Evolutionary conservation across 1,140 invertebrate species (phyloP).

Genomic region (Lepidotrigona ventralis): DNA sequence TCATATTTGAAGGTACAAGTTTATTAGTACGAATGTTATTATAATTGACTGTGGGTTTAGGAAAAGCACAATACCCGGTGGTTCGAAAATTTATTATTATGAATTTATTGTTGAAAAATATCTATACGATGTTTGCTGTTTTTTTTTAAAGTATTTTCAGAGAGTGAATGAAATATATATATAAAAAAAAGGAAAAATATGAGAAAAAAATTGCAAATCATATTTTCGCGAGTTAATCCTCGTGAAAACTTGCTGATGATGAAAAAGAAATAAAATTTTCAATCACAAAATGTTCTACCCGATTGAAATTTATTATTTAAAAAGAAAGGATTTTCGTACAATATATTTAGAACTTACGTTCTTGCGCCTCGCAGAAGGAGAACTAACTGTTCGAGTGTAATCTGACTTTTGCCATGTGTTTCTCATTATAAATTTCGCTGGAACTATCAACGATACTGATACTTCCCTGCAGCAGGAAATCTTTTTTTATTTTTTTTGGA

Average conservation of each 20-base stretch:
- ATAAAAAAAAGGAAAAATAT: no score
- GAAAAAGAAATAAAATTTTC: neutral
- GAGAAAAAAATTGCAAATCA: neutral
- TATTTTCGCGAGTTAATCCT: neutral
- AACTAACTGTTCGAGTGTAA: neutral
- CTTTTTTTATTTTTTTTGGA: neutral
- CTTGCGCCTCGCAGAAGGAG: neutral
- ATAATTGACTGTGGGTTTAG: neutral
- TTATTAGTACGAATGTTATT: neutral
- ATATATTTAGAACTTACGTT: neutral
- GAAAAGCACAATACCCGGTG: accelerated
- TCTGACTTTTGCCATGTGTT: constrained; percentile 8
- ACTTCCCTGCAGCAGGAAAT: neutral
- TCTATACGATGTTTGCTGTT: neutral
- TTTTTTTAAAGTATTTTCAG: neutral
- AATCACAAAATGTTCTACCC: neutral
- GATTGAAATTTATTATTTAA: neutral
- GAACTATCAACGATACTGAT: neutral
- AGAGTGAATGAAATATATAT: neutral
- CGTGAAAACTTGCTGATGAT: neutral
- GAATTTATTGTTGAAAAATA: neutral
- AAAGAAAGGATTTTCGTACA: neutral
- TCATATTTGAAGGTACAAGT: neutral
- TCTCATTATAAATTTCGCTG: constrained; percentile 5
- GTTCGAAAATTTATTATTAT: neutral